phyloP scores from a whole-genome alignment of 2,797 vertebrate genomes.

The Scolopax bukidnonensis region DNA sequence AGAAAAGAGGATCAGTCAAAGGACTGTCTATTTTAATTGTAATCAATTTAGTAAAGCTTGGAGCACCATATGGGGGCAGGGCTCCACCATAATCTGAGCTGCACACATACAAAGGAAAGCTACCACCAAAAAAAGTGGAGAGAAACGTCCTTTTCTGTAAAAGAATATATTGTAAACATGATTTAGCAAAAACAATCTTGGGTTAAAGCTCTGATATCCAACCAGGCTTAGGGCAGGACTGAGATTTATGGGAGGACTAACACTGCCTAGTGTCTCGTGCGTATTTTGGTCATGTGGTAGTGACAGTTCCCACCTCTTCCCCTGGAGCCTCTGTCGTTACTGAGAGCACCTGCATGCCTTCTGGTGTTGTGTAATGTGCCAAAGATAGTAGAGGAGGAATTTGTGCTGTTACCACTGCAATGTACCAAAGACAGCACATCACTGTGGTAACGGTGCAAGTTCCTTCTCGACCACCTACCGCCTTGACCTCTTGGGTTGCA shows the following conservation, averaged over 20 bases:
- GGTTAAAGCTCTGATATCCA: neutral
- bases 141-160: neutral
- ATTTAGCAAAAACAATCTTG: neutral
- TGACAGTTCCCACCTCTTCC: neutral
- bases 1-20: slow-evolving; percentile 36
- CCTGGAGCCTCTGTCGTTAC: neutral
- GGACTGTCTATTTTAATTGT: neutral
- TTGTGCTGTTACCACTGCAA: neutral
- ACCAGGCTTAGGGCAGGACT: neutral
- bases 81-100: neutral
- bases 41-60: slow-evolving; percentile 25
- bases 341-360: neutral
- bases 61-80: neutral
- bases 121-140: neutral
- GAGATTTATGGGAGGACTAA: neutral
- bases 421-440: neutral
- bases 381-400: neutral
- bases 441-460: neutral
- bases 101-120: neutral
- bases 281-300: neutral
- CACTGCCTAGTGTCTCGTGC: neutral
- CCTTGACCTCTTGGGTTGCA: neutral
- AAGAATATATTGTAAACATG: neutral
- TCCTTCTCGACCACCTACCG: neutral
- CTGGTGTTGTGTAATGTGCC: neutral